A percentile compares a stretch with the other conserved stretches of the same genome.
Evolutionary conservation across 2,797 vertebrate species (phyloP).

Genomic region (Acrossocheilus wenchowensis): DNA sequence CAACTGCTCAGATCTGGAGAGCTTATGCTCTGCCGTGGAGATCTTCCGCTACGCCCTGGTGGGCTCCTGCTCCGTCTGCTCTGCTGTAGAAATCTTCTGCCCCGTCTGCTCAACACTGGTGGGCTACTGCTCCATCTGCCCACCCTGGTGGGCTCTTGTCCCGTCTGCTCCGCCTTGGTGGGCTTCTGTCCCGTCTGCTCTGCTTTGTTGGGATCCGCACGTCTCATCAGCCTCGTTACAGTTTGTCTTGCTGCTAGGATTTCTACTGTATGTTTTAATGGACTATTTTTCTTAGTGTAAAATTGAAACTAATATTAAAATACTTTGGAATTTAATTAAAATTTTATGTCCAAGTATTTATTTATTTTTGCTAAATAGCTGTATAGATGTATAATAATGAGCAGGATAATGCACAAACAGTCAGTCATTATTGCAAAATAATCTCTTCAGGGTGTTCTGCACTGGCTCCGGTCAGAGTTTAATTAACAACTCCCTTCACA

Average conservation of each 20-base stretch:
- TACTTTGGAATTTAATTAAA: not conserved
- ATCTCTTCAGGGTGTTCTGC: not conserved
- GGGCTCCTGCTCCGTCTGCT: too few species aligned
- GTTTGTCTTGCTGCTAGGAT: not conserved
- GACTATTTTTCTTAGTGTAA: not conserved
- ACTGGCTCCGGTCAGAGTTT: not conserved
- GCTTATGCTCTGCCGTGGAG: too few species aligned
- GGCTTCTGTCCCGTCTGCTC: too few species aligned
- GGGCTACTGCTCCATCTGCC: too few species aligned
- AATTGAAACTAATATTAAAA: not conserved
- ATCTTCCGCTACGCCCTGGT: too few species aligned
- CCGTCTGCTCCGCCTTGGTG: too few species aligned
- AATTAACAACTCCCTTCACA: not conserved
- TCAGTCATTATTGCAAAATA: not conserved
- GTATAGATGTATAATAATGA: not conserved
- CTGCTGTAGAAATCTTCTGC: too few species aligned
- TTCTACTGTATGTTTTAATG: not conserved
- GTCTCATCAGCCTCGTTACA: too few species aligned
- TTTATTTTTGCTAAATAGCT: not conserved
- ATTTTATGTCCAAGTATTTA: not conserved
- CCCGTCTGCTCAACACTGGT: too few species aligned
- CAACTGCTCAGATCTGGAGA: too few species aligned
- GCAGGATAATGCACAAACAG: not conserved
- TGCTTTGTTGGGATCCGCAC: too few species aligned
- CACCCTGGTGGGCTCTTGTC: too few species aligned